phyloP scores from a whole-genome alignment of 2,888 invertebrate species.

The Agonopterix subpropinquella region DNA sequence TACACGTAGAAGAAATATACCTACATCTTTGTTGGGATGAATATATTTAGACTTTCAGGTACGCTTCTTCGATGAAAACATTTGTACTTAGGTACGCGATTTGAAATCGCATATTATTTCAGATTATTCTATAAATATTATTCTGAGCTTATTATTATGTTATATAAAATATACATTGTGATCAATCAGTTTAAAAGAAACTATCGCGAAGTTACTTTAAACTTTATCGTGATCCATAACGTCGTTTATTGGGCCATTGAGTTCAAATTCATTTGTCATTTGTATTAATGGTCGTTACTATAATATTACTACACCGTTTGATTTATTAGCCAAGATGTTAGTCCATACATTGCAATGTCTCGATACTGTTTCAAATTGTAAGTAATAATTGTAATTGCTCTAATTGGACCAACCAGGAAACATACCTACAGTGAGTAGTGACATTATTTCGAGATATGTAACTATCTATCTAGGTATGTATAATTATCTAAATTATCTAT shows the following conservation, averaged over 20 bases:
- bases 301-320: constrained; percentile 34
- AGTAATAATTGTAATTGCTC: constrained; percentile 15
- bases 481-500: no score
- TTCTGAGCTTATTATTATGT: no score
- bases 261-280: constrained; percentile 37
- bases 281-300: constrained; percentile 20
- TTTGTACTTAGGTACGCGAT: no score
- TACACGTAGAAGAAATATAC: no score
- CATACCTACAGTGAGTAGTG: constrained; percentile 2
- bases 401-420: constrained; percentile 16
- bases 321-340: constrained; percentile 33
- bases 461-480: neutral
- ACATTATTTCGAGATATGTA: neutral
- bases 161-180: no score
- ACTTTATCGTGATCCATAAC: neutral
- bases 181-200: no score
- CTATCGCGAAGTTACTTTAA: no score
- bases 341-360: constrained; percentile 24
- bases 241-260: constrained; percentile 12
- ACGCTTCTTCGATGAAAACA: no score
- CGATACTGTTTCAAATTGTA: constrained; percentile 25
- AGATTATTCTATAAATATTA: no score
- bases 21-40: no score
- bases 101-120: no score
- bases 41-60: no score